Evolutionary conservation across 2,113 vertebrate species (phyloP).

Genomic region (Sebastes schlegelii): DNA sequence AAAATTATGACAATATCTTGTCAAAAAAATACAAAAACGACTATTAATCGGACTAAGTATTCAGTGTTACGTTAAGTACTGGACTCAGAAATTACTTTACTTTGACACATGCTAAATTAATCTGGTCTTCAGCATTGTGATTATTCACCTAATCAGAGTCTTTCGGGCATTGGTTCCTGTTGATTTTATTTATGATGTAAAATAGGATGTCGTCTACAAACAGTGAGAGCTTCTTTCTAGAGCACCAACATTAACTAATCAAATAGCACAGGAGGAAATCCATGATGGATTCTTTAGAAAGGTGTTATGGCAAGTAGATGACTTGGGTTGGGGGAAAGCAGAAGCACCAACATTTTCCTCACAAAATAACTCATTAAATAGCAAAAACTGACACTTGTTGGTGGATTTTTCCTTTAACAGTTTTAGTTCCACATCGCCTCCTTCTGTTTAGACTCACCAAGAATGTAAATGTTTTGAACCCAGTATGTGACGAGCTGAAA

Average conservation of each 20-base stretch:
- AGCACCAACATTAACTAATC: background rate
- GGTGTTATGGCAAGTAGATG: background rate
- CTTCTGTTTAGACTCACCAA: constrained; percentile 13
- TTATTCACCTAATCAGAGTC: background rate
- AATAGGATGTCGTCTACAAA: background rate
- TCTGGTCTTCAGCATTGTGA: background rate
- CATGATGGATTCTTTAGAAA: background rate
- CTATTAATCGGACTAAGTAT: background rate
- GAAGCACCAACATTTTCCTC: background rate
- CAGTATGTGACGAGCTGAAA: background rate
- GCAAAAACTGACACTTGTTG: background rate
- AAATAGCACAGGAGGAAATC: background rate
- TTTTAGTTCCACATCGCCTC: background rate
- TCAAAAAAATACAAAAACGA: background rate
- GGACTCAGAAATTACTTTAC: too few species aligned
- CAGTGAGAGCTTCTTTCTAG: background rate
- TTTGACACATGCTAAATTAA: background rate
- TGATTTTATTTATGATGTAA: background rate
- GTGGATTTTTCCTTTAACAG: constrained; percentile 35
- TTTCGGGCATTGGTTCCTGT: background rate
- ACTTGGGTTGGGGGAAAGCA: background rate
- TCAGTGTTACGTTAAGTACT: background rate
- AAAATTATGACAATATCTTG: background rate
- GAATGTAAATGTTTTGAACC: constrained; percentile 47
- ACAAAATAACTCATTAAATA: background rate